These are phyloP conservation scores for Myopa testacea DNA, from an alignment of 2,888 invertebrate species.

Conservation along the genomic window DNA sequence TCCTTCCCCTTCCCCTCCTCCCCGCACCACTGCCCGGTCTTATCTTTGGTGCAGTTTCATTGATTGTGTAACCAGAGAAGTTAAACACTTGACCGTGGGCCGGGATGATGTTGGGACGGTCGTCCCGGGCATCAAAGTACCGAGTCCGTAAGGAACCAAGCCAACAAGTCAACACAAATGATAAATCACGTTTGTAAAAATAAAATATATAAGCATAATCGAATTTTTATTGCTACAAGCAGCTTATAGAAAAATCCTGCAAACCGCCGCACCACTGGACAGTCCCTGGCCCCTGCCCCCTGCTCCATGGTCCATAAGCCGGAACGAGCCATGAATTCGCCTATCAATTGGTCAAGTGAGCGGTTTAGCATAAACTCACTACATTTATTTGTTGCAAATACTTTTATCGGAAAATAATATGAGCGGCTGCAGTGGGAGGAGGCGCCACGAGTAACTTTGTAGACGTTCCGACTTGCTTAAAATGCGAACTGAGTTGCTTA, in stretches of 20 bases:
- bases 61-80: slow-evolving; percentile 20
- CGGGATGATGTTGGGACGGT: not conserved
- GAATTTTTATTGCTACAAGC: slow-evolving; percentile 69
- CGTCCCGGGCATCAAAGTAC: slow-evolving; percentile 46
- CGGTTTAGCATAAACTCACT: slow-evolving; percentile 17
- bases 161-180: slow-evolving; percentile 43
- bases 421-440: not conserved
- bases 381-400: slow-evolving; percentile 16
- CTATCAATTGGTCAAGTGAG: slow-evolving; percentile 26
- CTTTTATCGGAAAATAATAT: slow-evolving; percentile 15
- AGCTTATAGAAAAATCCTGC: slow-evolving; percentile 55
- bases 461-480: no score
- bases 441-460: not conserved
- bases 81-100: slow-evolving; percentile 37
- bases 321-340: slow-evolving; percentile 5
- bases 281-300: not conserved
- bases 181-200: slow-evolving; percentile 59
- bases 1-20: not conserved
- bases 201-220: slow-evolving; percentile 59
- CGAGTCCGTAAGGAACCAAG: slow-evolving; percentile 51
- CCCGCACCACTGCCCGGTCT: not conserved
- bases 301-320: not conserved
- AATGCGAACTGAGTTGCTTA: no score
- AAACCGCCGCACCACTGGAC: not conserved
- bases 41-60: slow-evolving; percentile 29